phyloP scores from a whole-genome alignment of 2,797 vertebrate species.

The Leptatherina wallacei region DNA sequence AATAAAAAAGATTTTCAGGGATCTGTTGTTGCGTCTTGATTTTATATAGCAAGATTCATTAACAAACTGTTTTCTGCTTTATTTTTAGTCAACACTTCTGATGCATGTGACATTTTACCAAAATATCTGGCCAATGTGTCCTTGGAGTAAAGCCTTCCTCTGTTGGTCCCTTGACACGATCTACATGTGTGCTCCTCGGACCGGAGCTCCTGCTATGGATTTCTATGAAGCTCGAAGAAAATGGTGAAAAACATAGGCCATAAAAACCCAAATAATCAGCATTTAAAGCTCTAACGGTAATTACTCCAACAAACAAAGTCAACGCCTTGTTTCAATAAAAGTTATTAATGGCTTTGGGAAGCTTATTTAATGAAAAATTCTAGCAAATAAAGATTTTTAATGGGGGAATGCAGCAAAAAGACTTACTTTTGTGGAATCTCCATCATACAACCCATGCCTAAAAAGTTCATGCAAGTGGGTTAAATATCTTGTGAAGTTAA shows the following conservation, averaged over 20 bases:
- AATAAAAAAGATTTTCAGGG: slow-evolving; percentile 71
- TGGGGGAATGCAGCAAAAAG: too few species aligned
- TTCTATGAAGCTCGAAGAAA: neutral
- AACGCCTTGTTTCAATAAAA: too few species aligned
- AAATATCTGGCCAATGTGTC: neutral
- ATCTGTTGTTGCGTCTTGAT: slow-evolving; percentile 14
- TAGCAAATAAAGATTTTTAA: too few species aligned
- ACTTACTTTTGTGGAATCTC: too few species aligned
- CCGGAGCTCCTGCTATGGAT: neutral
- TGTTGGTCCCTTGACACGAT: neutral
- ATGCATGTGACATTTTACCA: slow-evolving; percentile 7
- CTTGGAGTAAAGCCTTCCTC: neutral
- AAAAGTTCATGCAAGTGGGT: too few species aligned
- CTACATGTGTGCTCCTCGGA: neutral
- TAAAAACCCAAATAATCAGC: too few species aligned
- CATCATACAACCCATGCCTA: too few species aligned
- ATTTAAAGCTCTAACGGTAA: too few species aligned
- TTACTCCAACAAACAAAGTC: too few species aligned
- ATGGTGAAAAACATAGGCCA: neutral
- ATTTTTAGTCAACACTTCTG: neutral
- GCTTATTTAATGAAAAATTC: too few species aligned
- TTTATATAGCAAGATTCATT: neutral
- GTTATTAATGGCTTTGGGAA: too few species aligned
- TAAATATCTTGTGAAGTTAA: too few species aligned
- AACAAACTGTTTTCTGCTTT: neutral